Evolutionary conservation across 53 echinoderm and acorn worm genomes (phyloP), one percentile per base, ranked within the genome.

Genomic region (Patiria pectinifera): DNA sequence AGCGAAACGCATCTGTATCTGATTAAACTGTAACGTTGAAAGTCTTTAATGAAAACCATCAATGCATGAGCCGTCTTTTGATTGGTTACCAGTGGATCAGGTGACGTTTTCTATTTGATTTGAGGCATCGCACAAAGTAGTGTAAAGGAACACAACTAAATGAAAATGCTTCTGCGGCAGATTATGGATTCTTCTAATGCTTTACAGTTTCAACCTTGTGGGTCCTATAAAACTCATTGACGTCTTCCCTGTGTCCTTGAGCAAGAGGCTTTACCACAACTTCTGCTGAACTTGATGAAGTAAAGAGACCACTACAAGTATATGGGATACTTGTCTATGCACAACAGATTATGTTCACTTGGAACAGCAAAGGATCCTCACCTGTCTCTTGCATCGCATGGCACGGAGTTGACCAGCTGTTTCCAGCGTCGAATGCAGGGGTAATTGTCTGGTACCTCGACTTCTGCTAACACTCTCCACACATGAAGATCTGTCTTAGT

Each of bases 401-500:
- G 91, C n/a, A 96, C 82, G 26, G 71, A 82, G 21, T 91, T 87
- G 48, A 96, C 71, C n/a, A 92, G 86, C 81, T 92, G 78, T 81
- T 92, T 96, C 96, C 96, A 96, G 53, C 59, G 53, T 25, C 48
- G 75, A 22, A 95, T 81, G 47, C 72, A 85, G n/a, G 95, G 96
- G 78, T 83, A 96, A 10, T 71, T 59, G 78, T 96, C 96, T 48
- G 82, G 74, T 75, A 93, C 60, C 72, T 85, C 77, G 5, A 62
- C 83, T 48, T 86, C 77, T 72, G 66, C 82, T 18, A 96, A 48
- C 48, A 95, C 96, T 63, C 95, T 84, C 72, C 88, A 92, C 7
- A 96, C 96, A 63, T 96, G 93, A 58, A 95, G 93, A 25, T 96
- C 96, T n/a, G 74, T 72, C 72, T 94, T 93, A 23, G 91, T 87